phyloP scores from a whole-genome alignment of 2,888 invertebrate genomes.

The Trisateles emortualis region DNA sequence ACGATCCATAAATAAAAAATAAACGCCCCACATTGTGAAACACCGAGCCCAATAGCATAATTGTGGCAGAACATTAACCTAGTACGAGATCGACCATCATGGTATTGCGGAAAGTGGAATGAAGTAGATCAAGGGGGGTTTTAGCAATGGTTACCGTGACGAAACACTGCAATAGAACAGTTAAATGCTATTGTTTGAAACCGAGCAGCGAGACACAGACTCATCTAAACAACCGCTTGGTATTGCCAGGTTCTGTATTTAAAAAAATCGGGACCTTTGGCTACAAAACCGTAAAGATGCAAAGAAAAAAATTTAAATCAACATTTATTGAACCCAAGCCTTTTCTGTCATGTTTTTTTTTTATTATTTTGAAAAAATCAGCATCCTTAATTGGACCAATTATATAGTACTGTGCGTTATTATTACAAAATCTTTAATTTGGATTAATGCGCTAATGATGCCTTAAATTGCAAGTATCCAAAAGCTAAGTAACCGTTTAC shows the following conservation, averaged over 20 bases:
- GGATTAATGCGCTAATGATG: too few species aligned
- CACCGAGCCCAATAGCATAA: conserved; percentile 56
- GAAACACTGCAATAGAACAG: conserved; percentile 61
- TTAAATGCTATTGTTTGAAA: conserved; percentile 66
- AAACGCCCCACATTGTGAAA: conserved; percentile 51
- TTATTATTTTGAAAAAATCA: too few species aligned
- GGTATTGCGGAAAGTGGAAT: conserved; percentile 43
- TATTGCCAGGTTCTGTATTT: background rate
- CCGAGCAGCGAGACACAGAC: conserved; percentile 56
- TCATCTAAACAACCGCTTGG: conserved; percentile 43
- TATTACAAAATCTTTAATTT: too few species aligned
- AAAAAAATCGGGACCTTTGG: too few species aligned
- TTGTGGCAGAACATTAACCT: conserved; percentile 59
- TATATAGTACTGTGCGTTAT: too few species aligned
- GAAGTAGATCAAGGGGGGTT: conserved; percentile 52
- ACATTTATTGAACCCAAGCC: too few species aligned
- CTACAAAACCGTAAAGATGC: too few species aligned
- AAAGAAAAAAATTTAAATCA: too few species aligned
- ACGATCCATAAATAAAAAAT: conserved; percentile 45
- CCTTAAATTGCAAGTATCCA: too few species aligned
- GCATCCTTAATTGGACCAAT: too few species aligned
- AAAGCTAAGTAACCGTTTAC: too few species aligned
- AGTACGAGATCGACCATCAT: conserved; percentile 47
- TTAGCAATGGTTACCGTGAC: conserved; percentile 56
- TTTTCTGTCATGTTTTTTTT: too few species aligned